A percentile compares a stretch with the other conserved stretches of the same genome.
Conservation (phyloP, 1,140 invertebrate genomes). For the Drosophila virilis region DNA sequence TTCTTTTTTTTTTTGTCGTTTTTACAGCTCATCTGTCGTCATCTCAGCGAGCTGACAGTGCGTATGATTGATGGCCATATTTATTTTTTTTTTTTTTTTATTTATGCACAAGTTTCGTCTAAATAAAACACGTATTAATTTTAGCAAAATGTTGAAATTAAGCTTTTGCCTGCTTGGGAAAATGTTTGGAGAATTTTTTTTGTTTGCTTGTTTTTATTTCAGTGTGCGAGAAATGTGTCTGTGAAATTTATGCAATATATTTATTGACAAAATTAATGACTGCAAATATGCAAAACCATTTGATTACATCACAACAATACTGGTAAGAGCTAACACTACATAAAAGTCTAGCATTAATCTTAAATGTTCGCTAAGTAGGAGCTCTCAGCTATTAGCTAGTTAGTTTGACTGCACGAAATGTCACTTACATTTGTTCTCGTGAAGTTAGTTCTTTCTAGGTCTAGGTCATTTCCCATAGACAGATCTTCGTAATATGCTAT, state of each 20-base stretch:
- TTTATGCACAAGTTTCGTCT: slow-evolving; percentile 7
- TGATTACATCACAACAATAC: slow-evolving; percentile 66
- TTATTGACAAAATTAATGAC: slow-evolving; percentile 1
- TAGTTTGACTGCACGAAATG: no score
- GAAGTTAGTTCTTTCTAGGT: neutral
- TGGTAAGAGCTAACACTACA: slow-evolving; percentile 50
- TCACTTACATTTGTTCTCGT: neutral
- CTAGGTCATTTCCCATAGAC: slow-evolving; percentile 11
- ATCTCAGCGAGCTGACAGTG: slow-evolving; percentile 48
- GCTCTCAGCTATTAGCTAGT: no score
- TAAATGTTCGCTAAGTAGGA: neutral
- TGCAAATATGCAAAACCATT: slow-evolving; percentile 59
- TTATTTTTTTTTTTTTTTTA: slow-evolving; percentile 5
- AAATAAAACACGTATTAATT: slow-evolving; percentile 45
- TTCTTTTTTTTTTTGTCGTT: neutral
- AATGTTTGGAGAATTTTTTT: slow-evolving; percentile 9
- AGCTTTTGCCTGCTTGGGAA: neutral
- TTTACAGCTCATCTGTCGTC: slow-evolving; percentile 44
- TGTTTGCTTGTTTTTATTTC: slow-evolving; percentile 3
- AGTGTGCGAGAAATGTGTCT: slow-evolving; percentile 7
- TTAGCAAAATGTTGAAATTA: slow-evolving; percentile 35
- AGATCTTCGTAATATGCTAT: neutral
- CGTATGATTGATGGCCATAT: slow-evolving; percentile 68
- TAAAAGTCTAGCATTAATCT: neutral
- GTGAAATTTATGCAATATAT: slow-evolving; percentile 1